Evolutionary conservation across 2,113 vertebrate species (phyloP), one percentile per base, ranked within the genome.

Genomic region (Geococcyx californianus): DNA sequence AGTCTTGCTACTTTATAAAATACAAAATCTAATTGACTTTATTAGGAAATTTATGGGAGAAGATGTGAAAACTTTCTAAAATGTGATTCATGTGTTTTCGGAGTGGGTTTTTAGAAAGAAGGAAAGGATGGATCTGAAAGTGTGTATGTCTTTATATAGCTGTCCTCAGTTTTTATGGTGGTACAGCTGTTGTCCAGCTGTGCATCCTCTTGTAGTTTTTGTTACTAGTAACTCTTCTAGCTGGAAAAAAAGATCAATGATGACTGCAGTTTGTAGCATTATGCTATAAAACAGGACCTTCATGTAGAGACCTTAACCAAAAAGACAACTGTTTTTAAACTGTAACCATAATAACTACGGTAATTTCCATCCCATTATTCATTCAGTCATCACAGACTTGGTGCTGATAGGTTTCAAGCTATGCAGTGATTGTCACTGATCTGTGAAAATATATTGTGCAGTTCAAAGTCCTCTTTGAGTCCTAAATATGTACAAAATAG

Each of bases 291-390:
- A 34, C 11, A 55, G 7, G 28, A 42, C 13, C 26, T 38, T 68
- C 16, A 21, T 29, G 11, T 40, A 51, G 16, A 2, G 10, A 23
- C 8, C 11, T 51, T 45, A 55, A 11, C 2, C 3, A 81, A 56
- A 68, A 54, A 38, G 0, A 42, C 51, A 18, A 6, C 1, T 16
- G 3, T 7, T 68, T 74, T 82, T 25, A 34, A 82, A 40, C 3
- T 36, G 4, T 9, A 44, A 5, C 7, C 5, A 0, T 49, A 68
- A 31, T 16, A 88, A 58, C 7, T 9, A 9, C 1, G 0, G 3
- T 18, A 54, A 17, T 56, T 33, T 24, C 42, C 13, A 1, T 24
- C 6, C 2, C 11, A 11, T 42, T 79, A 13, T 49, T 28, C 16
- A 64, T 58, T 80, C 28, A 67, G 23, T 25, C n/a, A 38, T 33